phyloP scores from a whole-genome alignment of 1,140 invertebrate genomes.

The Trachymyrmex cornetzi region DNA sequence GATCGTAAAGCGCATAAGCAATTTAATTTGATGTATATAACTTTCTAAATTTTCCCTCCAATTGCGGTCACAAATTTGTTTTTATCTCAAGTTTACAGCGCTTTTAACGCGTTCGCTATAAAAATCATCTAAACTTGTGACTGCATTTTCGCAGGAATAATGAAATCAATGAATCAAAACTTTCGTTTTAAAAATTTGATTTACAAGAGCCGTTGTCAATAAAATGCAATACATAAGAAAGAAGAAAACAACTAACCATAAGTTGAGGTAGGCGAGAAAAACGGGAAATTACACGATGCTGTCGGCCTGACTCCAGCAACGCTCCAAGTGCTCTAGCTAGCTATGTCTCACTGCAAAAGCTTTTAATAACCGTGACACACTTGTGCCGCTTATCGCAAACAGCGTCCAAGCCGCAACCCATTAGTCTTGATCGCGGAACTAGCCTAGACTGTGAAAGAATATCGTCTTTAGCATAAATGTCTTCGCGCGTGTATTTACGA shows the following conservation, averaged over 20 bases:
- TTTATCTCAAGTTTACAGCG: not conserved
- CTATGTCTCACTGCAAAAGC: slow-evolving; percentile 42
- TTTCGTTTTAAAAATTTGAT: not conserved
- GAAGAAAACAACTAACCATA: not conserved
- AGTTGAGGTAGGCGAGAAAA: not conserved
- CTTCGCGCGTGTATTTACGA: not conserved
- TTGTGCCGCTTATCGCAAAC: slow-evolving; percentile 54
- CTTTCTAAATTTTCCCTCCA: slow-evolving; percentile 7
- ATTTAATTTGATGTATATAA: not conserved
- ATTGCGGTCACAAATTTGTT: not conserved
- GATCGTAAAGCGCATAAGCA: not conserved
- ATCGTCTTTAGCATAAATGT: slow-evolving; percentile 42
- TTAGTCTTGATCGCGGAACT: slow-evolving; percentile 59
- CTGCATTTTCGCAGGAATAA: not conserved
- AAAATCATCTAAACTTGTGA: not conserved
- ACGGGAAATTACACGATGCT: slow-evolving; percentile 10
- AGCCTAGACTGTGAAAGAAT: slow-evolving; percentile 21
- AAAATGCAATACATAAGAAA: not conserved
- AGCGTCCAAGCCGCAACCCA: slow-evolving; percentile 44
- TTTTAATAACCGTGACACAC: slow-evolving; percentile 64
- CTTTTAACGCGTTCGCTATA: not conserved
- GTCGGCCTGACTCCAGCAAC: not conserved
- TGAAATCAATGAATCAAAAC: not conserved
- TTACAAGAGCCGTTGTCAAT: not conserved
- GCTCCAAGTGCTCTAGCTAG: not conserved